Base-by-base conservation (phyloP, 2,797 vertebrate genomes). In the Thaleichthys pacificus region DNA sequence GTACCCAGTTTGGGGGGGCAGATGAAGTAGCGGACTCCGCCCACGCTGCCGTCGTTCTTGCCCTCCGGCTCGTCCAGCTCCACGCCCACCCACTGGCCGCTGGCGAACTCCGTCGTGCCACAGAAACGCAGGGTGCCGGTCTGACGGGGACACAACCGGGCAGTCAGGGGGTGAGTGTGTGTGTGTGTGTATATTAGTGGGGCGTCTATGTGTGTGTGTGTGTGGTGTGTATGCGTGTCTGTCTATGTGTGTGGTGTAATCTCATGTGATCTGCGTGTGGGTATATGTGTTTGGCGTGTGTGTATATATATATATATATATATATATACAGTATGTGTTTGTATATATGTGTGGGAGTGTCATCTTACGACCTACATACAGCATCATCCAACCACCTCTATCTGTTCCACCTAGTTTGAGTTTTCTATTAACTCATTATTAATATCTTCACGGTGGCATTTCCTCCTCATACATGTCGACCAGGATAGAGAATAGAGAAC, bases 81-180 rank as follows among this genome's bases (percentile, higher is more conserved):
- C 86, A 97, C 94, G 0, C 96, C 96, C 0, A 96, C 95, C 96
- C 96, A 98, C 91, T 97, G 96, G 15, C 96, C 96, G 0, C 96
- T 97, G 84, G 96, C 96, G 0, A 98, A 97, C 90, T 97, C 96
- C 0, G 96, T 98, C 1, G 96, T 96, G 9, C 96, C 96, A 3
- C 96, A 97, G 77, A 98, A 98, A 68, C 96, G 92, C 78, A 98
- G 90, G 0, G 96, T 97, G 24, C 96, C 96, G 0, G 82, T 85
- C 96, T 97, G 77, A 38, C 14, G 57, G 17, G 26, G 11, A 69
- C 49, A 73, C 4, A 57, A 4, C 12, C 15, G 17, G n/a, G 12
- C 74, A 8, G 11, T 57, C 35, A 72, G 30, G 1, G 11, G 17
- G 24, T 21, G 24, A 1, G 24, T 49, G 12, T 6, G 19, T 12